These are phyloP conservation scores for Alitta virens DNA, from an alignment of 2,888 invertebrate genomes.

Conservation along the genomic window DNA sequence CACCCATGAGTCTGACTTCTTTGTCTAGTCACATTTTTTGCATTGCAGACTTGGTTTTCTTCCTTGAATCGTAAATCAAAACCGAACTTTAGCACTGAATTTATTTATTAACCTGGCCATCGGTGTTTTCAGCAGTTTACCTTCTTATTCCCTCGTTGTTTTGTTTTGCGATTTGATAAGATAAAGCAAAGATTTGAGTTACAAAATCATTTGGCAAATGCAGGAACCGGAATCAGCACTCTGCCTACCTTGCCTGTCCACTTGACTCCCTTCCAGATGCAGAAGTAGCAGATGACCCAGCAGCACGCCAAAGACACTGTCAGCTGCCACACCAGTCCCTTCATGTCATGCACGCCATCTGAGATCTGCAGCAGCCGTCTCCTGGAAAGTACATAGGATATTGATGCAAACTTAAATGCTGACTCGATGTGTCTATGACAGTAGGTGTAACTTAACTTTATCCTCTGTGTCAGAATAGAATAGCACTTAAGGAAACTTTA, in stretches of 20 bases:
- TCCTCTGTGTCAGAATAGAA: too few species aligned
- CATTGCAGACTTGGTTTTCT: too few species aligned
- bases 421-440: too few species aligned
- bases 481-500: too few species aligned
- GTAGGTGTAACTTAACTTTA: too few species aligned
- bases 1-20: too few species aligned
- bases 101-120: too few species aligned
- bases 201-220: background rate
- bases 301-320: slow-evolving; percentile 18
- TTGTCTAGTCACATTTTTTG: too few species aligned
- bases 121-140: too few species aligned
- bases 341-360: slow-evolving; percentile 21
- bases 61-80: too few species aligned
- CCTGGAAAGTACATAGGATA: background rate
- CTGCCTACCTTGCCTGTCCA: slow-evolving; percentile 27
- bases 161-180: background rate
- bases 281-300: slow-evolving; percentile 28
- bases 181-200: background rate
- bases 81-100: too few species aligned
- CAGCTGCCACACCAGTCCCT: slow-evolving; percentile 24
- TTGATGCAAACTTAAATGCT: too few species aligned
- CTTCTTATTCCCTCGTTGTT: background rate
- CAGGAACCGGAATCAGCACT: background rate
- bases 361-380: slow-evolving; percentile 22
- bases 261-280: slow-evolving; percentile 29